Evolutionary conservation across 64 coral and sea anemone species (phyloP).

Genomic region (Acropora yongei): DNA sequence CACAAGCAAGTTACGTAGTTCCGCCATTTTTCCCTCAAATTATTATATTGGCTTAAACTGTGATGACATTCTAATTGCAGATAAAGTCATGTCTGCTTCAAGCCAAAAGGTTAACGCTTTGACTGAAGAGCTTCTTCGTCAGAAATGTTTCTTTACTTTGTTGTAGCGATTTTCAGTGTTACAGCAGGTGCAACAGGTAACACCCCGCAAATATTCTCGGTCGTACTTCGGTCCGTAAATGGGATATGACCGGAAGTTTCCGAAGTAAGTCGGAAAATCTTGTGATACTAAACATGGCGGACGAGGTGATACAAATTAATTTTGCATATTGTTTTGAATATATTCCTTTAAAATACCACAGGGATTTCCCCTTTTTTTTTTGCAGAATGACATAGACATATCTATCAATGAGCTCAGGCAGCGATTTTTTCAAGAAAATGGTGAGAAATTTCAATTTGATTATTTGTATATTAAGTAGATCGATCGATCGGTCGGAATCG

Average conservation of each 20-base stretch:
- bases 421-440: conserved; percentile 55
- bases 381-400: conserved; percentile 23
- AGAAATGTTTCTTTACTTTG: conserved; percentile 13
- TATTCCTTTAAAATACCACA: background rate
- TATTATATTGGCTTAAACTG: background rate
- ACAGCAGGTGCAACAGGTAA: background rate
- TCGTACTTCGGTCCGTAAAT: too few relatives aligned
- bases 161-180: background rate
- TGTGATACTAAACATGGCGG: conserved; percentile 25
- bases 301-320: conserved; percentile 36
- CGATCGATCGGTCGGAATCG: too few relatives aligned
- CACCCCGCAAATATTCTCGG: background rate
- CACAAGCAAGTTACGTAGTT: background rate
- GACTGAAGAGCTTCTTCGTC: conserved; percentile 10
- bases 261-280: conserved; percentile 3
- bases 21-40: conserved; percentile 9
- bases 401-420: conserved; percentile 33
- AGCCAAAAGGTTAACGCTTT: too few relatives aligned
- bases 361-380: conserved; percentile 12
- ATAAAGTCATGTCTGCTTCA: conserved; percentile 10
- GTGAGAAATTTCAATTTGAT: background rate
- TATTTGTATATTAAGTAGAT: too few relatives aligned
- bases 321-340: conserved; percentile 38
- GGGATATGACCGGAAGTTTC: conserved; percentile 3
- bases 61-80: too few relatives aligned